Conservation (phyloP, 2,888 invertebrate species). For the Acholoe squamosa region DNA sequence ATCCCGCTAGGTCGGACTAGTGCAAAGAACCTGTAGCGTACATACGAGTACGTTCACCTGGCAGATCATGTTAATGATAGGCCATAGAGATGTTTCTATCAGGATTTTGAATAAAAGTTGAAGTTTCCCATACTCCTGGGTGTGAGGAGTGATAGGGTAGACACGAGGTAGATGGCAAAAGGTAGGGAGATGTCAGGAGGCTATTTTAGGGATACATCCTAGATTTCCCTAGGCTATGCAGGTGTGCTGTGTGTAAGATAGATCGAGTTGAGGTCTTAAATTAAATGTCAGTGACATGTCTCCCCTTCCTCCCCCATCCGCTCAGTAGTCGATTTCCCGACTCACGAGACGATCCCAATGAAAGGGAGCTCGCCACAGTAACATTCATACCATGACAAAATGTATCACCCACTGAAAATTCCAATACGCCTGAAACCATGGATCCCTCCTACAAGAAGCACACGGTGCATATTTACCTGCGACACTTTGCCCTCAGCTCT, state of each 20-base stretch:
- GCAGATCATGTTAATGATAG: no score
- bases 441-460: neutral
- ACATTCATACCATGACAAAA: neutral
- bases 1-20: no score
- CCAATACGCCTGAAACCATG: neutral
- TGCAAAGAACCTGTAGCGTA: no score
- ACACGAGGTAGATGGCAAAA: no score
- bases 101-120: no score
- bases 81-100: no score
- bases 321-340: neutral
- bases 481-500: neutral
- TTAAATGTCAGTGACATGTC: conserved; percentile 24
- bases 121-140: no score
- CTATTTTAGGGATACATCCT: neutral
- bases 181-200: neutral
- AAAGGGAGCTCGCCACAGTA: neutral
- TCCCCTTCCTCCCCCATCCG: neutral
- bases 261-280: conserved; percentile 37
- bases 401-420: neutral
- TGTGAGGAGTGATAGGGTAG: no score
- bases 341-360: conserved; percentile 14
- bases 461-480: neutral
- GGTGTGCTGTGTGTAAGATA: neutral
- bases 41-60: no score
- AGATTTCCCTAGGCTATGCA: conserved; percentile 52